Evolutionary conservation across 2,888 invertebrate species (phyloP), one percentile per base, ranked within the genome.

Genomic region (Luperina nickerlii): DNA sequence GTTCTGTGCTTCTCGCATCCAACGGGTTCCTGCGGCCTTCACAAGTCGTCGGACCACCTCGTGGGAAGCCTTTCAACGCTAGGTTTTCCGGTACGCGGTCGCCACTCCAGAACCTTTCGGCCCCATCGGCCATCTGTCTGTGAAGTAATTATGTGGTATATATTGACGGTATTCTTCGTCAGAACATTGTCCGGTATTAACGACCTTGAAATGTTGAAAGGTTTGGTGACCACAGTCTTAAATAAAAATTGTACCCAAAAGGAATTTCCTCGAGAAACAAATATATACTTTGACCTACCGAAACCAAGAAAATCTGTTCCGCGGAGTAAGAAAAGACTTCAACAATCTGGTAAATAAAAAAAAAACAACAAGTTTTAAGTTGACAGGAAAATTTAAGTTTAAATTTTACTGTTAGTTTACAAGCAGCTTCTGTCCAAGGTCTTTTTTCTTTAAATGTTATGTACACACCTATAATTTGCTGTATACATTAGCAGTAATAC

Each of bases 111-210:
- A 32, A 32, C 32, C 32, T 32, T 32, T 32, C 32, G 32, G 32
- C 32, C 32, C 32, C 32, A 32, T 32, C 32, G 32, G 32, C 32
- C 32, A 32, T 32, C 32, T 32, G 1, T 32, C 32, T 32, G 32
- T 32, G 32, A 32, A 32, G 82, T 81, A 81, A 76, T 85, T 85
- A 80, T 69, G 77, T 76, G 65, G 62, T 66, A 84, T 48, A 45
- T 82, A 75, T 78, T 69, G 18, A 42, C 66, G 45, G 67, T 51
- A 66, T 57, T 72, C 48, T 32, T 72, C 42, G 42, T 42, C 38
- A 38, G 20, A 66, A 73, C 24, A 75, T 63, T 75, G 85, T 63
- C n/a, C 57, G 45, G 32, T 72, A 76, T 72, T 27, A 57, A 67
- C 24, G 78, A 69, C 38, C 65, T 75, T 76, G 24, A 69, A 82